Percentiles rank a stretch among this genome's conserved stretches.
Evolutionary conservation across 2,888 invertebrate genomes (phyloP).

Genomic region (Andrena minutula): DNA sequence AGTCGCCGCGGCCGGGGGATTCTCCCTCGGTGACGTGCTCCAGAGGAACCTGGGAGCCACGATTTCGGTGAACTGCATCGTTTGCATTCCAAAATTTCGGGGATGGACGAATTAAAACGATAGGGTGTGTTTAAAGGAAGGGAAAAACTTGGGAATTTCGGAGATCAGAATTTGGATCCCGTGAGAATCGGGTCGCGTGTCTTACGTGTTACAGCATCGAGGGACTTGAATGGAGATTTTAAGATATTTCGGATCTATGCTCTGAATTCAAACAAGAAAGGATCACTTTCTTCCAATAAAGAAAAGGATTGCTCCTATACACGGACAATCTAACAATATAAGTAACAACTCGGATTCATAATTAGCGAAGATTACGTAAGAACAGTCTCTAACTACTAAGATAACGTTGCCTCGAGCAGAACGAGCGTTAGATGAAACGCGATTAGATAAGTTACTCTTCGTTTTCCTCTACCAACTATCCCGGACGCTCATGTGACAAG

Average conservation of each 20-base stretch:
- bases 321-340: not conserved
- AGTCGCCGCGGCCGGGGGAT: slow-evolving; percentile 17
- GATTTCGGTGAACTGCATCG: slow-evolving; percentile 28
- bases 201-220: not conserved
- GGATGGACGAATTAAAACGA: slow-evolving; percentile 35
- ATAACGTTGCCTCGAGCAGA: not conserved
- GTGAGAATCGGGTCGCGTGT: not conserved
- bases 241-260: no score
- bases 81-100: slow-evolving; percentile 30
- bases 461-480: not conserved
- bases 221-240: no score
- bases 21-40: slow-evolving; percentile 25
- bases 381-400: not conserved
- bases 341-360: not conserved
- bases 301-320: no score
- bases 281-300: not conserved
- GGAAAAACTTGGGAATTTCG: no score
- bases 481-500: not conserved
- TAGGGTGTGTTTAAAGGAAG: not conserved
- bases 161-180: not conserved
- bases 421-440: not conserved
- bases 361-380: not conserved
- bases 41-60: not conserved
- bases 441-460: slow-evolving; percentile 15
- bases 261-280: not conserved